Evolutionary conservation across 2,888 invertebrate species (phyloP), one percentile per base, ranked within the genome.

Genomic region (Byasa hedistus): DNA sequence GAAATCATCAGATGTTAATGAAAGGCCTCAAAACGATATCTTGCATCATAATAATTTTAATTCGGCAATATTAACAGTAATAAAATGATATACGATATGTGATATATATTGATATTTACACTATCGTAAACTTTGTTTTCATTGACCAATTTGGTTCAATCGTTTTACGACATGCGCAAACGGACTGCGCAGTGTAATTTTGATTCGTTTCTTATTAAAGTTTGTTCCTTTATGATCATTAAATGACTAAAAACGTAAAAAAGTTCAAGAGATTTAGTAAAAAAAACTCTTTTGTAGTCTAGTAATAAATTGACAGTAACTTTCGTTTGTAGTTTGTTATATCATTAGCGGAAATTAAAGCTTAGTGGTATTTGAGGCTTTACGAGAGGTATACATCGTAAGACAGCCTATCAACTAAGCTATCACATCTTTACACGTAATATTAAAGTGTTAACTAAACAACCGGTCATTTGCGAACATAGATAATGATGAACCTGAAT

Each of bases 101-200:
- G 56, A 21, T 62, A 57, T 62, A 56, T 56, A 62, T 62, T 62
- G 62, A 48, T 62, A 57, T 62, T 57, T 51, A 56, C 23, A 60
- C 57, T 57, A 39, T 55, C 23, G 57, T 61, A 57, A 60, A 65
- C 56, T 51, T 61, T 36, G 57, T 57, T 61, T 65, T 36, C 65
- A 65, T 61, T 56, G 57, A 61, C 57, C 65, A 61, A 66, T 66
- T 66, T 21, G 59, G 39, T 61, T 66, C 61, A 66, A 66, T 66
- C 52, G 57, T 61, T 66, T 66, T 61, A 66, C 65, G 65, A 61
- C 65, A 17, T 61, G 21, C 36, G 61, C 54, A 61, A 23, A 61
- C 61, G 61, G 57, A 57, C 51, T 51, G 51, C 52, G 22, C 36
- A 52, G 39, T 57, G 52, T 44, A 54, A 58, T 54, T 39, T 58